phyloP scores from a whole-genome alignment of 1,140 invertebrate species.

The Agrilus planipennis region DNA sequence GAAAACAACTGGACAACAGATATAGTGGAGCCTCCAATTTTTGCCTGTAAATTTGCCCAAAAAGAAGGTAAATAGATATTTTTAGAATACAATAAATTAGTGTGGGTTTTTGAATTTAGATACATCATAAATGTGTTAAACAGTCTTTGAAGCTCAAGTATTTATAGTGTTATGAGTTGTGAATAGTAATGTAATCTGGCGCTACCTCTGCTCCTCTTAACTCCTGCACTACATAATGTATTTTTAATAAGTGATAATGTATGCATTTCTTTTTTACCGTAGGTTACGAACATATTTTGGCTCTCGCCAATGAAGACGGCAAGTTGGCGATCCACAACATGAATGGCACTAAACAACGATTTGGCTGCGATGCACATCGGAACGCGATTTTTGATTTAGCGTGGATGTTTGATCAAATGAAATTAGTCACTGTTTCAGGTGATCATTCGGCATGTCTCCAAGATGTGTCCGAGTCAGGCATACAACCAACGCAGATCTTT shows the following conservation, averaged over 20 bases:
- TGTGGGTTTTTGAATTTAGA: constrained; percentile 31
- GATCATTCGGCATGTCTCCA: constrained; percentile 69
- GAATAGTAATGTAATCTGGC: too few relatives aligned
- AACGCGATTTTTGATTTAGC: constrained; percentile 84
- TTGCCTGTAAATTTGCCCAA: constrained; percentile 51
- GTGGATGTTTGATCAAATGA: constrained; percentile 64
- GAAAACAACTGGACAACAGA: constrained; percentile 36
- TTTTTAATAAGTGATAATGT: too few relatives aligned
- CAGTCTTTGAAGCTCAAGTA: too few relatives aligned
- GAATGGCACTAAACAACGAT: constrained; percentile 28
- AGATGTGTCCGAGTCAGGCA: constrained; percentile 49
- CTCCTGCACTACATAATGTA: too few relatives aligned
- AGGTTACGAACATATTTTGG: constrained; percentile 55
- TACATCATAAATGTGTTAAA: too few relatives aligned
- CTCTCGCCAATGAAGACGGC: constrained; percentile 76
- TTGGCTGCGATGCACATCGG: constrained; percentile 54
- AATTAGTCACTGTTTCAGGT: constrained; percentile 71
- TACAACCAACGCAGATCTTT: constrained; percentile 45
- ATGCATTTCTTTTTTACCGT: too few relatives aligned
- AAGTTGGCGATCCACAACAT: constrained; percentile 50
- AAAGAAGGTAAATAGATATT: constrained; percentile 14
- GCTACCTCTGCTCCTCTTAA: too few relatives aligned
- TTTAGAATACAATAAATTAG: constrained; percentile 12
- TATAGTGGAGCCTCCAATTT: constrained; percentile 40
- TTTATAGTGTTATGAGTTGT: too few relatives aligned